phyloP scores from a whole-genome alignment of 2,797 vertebrate species.

The Zenarchopterus dispar region DNA sequence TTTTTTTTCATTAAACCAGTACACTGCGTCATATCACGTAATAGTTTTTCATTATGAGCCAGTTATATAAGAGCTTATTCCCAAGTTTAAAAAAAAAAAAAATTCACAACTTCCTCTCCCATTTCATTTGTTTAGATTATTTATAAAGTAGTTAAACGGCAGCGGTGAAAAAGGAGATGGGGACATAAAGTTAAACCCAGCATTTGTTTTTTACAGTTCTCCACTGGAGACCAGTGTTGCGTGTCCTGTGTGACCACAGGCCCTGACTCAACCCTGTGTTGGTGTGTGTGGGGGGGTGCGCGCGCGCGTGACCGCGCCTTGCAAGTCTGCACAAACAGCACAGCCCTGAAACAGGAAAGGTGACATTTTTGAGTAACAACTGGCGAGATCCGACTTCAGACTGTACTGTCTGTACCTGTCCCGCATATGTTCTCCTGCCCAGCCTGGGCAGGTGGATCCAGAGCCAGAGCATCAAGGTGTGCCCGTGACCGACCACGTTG shows the following conservation, averaged over 20 bases:
- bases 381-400: conserved; percentile 79
- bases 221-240: conserved; percentile 65
- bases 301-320: conserved; percentile 78
- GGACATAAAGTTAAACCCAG: conserved; percentile 36
- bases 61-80: too few species aligned
- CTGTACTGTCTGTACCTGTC: conserved; percentile 86
- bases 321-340: conserved; percentile 84
- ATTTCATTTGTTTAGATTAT: too few species aligned
- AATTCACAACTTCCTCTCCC: too few species aligned
- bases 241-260: conserved; percentile 83
- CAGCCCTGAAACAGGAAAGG: conserved; percentile 87
- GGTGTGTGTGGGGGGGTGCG: conserved; percentile 23
- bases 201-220: conserved; percentile 53
- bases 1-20: too few species aligned
- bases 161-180: conserved; percentile 2
- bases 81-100: too few species aligned
- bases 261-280: conserved; percentile 57
- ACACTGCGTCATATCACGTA: neutral
- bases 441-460: conserved; percentile 77
- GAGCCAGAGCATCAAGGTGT: conserved; percentile 68
- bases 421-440: conserved; percentile 59
- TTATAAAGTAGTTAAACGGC: neutral
- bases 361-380: conserved; percentile 87
- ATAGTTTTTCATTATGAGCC: neutral
- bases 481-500: conserved; percentile 66